Evolutionary conservation across 2,113 vertebrate genomes (phyloP).

Genomic region (Neotoma lepida): DNA sequence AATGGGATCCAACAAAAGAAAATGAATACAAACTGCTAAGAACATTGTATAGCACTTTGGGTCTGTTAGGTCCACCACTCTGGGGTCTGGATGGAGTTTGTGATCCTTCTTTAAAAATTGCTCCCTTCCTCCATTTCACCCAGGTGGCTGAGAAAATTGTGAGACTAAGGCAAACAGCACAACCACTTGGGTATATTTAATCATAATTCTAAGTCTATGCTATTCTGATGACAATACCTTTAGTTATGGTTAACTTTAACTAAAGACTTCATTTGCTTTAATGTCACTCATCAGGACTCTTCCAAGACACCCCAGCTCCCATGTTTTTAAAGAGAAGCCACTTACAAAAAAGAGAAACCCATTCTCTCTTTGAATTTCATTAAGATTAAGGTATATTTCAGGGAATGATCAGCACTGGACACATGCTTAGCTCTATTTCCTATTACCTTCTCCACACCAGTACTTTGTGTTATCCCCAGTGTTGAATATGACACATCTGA

Average conservation of each 20-base stretch:
- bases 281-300: constrained; percentile 19
- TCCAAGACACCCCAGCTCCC: not conserved
- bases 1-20: constrained; percentile 62
- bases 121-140: not conserved
- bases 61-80: not conserved
- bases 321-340: constrained; percentile 38
- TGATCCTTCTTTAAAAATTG: constrained; percentile 34
- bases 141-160: not conserved
- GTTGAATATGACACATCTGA: constrained; percentile 43
- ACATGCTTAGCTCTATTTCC: not conserved
- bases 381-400: constrained; percentile 41
- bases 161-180: constrained; percentile 32
- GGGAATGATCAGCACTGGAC: not conserved
- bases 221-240: constrained; percentile 54
- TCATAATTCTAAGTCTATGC: constrained; percentile 39
- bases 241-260: constrained; percentile 55
- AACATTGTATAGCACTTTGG: constrained; percentile 30
- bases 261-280: constrained; percentile 36
- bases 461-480: constrained; percentile 17
- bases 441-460: not conserved
- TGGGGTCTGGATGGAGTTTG: not conserved
- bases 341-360: constrained; percentile 39
- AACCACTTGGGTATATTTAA: constrained; percentile 36
- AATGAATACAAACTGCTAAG: constrained; percentile 56
- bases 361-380: constrained; percentile 50